Conservation (phyloP, 1,140 invertebrate genomes). For the Teleogryllus occipitalis region DNA sequence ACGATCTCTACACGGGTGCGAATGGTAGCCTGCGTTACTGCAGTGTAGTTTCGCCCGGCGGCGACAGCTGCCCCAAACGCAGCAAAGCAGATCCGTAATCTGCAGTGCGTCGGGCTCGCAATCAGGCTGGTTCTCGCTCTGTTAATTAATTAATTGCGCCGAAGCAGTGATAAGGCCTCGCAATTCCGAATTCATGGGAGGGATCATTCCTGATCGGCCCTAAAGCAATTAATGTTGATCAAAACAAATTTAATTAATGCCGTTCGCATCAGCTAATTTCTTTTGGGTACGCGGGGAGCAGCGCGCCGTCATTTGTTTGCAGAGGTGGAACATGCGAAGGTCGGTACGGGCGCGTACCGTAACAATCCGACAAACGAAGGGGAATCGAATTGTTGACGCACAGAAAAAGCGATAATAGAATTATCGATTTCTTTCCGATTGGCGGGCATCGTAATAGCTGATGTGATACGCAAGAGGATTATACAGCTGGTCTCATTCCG, state of each 20-base stretch:
- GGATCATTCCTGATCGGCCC: not conserved
- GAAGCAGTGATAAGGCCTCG: not conserved
- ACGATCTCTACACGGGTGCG: no score
- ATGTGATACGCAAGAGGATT: no score
- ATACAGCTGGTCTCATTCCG: no score
- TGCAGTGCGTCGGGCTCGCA: not conserved
- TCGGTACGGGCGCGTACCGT: no score
- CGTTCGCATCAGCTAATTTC: slow-evolving; percentile 1
- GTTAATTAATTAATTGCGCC: not conserved
- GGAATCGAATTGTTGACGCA: no score
- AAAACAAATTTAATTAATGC: slow-evolving; percentile 6
- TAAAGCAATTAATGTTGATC: not conserved
- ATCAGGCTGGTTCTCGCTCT: not conserved
- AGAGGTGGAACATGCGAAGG: no score
- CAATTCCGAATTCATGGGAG: not conserved
- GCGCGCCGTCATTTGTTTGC: not conserved
- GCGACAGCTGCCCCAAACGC: not conserved
- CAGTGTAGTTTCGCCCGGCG: no score
- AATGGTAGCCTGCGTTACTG: no score
- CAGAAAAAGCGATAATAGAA: no score
- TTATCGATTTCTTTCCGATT: no score
- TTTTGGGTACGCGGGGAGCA: not conserved
- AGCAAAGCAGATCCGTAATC: not conserved
- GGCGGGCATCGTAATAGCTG: no score
- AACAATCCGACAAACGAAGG: no score